Evolutionary conservation across 1,140 invertebrate genomes (phyloP).

Genomic region (Portunus trituberculatus): DNA sequence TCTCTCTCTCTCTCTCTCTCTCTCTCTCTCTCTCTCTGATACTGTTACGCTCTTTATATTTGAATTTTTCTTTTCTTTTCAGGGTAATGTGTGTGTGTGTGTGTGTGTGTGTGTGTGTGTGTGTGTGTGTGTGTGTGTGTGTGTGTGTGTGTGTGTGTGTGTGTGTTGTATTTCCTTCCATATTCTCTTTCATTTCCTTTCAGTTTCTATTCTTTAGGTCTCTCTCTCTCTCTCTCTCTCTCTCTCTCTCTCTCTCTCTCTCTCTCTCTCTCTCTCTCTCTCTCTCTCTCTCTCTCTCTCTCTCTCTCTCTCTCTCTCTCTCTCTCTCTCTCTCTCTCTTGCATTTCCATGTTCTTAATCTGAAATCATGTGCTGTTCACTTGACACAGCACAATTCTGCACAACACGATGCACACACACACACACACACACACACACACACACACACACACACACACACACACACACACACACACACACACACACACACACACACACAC

Average conservation of each 20-base stretch:
- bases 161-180: neutral
- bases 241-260: neutral
- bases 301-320: conserved; percentile 23
- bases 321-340: conserved; percentile 2
- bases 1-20: too few relatives aligned
- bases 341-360: neutral
- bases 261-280: neutral
- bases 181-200: conserved; percentile 1
- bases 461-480: neutral
- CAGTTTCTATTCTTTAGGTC: neutral
- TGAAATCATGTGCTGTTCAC: neutral
- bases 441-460: neutral
- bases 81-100: neutral
- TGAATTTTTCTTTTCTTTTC: too few relatives aligned
- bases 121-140: conserved; percentile 16
- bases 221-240: neutral
- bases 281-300: neutral
- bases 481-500: neutral
- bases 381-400: neutral
- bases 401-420: neutral
- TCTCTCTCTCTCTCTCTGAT: too few relatives aligned
- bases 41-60: too few relatives aligned
- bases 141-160: conserved; percentile 10
- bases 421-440: neutral
- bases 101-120: neutral